phyloP scores from a whole-genome alignment of 1,140 invertebrate genomes.

The Listronotus bonariensis region DNA sequence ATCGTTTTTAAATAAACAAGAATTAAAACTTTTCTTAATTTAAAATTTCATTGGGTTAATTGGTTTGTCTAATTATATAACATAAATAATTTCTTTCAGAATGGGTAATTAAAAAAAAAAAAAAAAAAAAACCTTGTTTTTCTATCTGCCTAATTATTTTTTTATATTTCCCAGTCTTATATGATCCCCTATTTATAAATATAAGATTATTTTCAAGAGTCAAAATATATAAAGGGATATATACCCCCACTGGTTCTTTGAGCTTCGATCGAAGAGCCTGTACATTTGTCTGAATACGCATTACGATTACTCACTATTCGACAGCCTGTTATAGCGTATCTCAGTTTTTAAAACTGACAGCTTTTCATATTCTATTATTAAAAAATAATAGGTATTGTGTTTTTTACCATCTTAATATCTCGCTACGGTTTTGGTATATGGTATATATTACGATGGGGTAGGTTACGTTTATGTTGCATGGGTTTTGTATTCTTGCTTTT shows the following conservation, averaged over 20 bases:
- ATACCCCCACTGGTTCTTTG: constrained; percentile 24
- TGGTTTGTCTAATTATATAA: too few species aligned
- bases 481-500: constrained; percentile 13
- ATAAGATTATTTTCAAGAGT: not conserved
- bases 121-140: too few species aligned
- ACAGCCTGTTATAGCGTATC: constrained; percentile 39
- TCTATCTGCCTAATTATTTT: too few species aligned
- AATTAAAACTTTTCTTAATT: too few species aligned
- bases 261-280: constrained; percentile 44
- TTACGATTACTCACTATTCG: constrained; percentile 39
- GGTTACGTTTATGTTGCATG: constrained; percentile 37
- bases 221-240: constrained; percentile 6
- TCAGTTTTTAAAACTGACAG: constrained; percentile 37
- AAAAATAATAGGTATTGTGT: constrained; percentile 37
- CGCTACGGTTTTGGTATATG: constrained; percentile 7
- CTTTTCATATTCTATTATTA: constrained; percentile 35
- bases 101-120: too few species aligned
- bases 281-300: constrained; percentile 33
- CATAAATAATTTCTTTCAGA: too few species aligned
- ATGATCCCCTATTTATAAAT: too few species aligned
- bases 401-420: constrained; percentile 15
- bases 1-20: too few species aligned
- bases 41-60: too few species aligned
- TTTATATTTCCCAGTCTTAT: too few species aligned
- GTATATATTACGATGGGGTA: constrained; percentile 41